Evolutionary conservation across 1,140 invertebrate genomes (phyloP).

Genomic region (Oscheius sp.): DNA sequence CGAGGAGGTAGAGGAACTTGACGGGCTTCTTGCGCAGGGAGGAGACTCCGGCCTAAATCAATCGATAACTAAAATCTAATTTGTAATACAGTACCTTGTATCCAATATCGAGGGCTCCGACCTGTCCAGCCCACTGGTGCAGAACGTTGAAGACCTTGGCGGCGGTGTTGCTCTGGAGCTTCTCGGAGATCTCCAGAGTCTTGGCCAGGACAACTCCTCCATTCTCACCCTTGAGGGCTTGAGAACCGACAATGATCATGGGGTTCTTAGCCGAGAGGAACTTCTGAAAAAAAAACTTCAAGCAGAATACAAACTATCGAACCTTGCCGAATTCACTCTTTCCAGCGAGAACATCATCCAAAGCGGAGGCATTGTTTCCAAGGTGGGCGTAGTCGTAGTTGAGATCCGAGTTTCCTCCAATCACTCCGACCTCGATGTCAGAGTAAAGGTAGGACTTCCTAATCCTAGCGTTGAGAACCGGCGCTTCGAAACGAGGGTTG

Average conservation of each 20-base stretch:
- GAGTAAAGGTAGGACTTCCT: constrained; percentile 72
- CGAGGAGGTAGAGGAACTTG: constrained; percentile 82
- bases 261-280: constrained; percentile 80
- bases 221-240: constrained; percentile 76
- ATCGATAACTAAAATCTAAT: neutral
- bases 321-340: constrained; percentile 64
- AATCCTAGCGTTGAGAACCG: constrained; percentile 88
- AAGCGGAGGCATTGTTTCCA: constrained; percentile 40
- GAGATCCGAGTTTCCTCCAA: constrained; percentile 87
- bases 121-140: constrained; percentile 70
- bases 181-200: constrained; percentile 70
- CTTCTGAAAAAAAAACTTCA: constrained; percentile 62
- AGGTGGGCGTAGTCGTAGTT: constrained; percentile 80
- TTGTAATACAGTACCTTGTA: constrained; percentile 68
- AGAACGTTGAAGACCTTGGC: constrained; percentile 60
- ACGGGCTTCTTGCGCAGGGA: constrained; percentile 65
- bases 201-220: constrained; percentile 75
- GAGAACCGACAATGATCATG: constrained; percentile 84
- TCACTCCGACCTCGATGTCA: constrained; percentile 69
- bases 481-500: constrained; percentile 96
- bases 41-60: constrained; percentile 16
- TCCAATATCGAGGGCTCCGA: constrained; percentile 91
- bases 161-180: constrained; percentile 45
- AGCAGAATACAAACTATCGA: constrained; percentile 7
- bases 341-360: constrained; percentile 51